Evolutionary conservation across 2,113 vertebrate genomes (phyloP).

Genomic region (Alethe diademata): DNA sequence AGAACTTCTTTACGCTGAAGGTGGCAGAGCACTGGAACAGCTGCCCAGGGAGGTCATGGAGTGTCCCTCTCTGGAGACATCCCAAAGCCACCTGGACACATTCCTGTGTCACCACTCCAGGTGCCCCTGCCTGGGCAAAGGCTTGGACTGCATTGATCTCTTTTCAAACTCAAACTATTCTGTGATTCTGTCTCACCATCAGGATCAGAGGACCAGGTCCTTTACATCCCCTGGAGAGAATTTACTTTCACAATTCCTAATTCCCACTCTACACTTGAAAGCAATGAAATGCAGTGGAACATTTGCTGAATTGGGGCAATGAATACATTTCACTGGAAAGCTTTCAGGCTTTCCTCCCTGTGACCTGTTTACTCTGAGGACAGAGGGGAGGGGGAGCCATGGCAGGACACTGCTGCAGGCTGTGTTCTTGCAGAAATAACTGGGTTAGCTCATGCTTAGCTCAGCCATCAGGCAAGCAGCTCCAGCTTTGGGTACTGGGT

Average conservation of each 20-base stretch:
- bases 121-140: accelerated
- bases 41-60: background rate
- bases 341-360: background rate
- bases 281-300: background rate
- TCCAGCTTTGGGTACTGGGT: background rate
- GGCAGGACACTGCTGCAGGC: background rate
- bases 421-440: background rate
- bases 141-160: background rate
- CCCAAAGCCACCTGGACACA: background rate
- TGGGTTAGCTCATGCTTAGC: conserved; percentile 15
- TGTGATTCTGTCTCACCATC: background rate
- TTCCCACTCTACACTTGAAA: background rate
- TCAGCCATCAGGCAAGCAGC: background rate
- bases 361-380: background rate
- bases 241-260: background rate
- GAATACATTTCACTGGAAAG: background rate
- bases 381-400: background rate
- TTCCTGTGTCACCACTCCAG: background rate
- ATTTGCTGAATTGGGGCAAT: background rate
- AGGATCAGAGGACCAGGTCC: background rate
- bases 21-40: background rate
- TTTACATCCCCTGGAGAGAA: background rate
- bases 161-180: accelerated
- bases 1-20: background rate
- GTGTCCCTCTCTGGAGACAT: background rate